Conservation (phyloP, 2,113 vertebrate genomes). For the Neomonachus schauinslandi region DNA sequence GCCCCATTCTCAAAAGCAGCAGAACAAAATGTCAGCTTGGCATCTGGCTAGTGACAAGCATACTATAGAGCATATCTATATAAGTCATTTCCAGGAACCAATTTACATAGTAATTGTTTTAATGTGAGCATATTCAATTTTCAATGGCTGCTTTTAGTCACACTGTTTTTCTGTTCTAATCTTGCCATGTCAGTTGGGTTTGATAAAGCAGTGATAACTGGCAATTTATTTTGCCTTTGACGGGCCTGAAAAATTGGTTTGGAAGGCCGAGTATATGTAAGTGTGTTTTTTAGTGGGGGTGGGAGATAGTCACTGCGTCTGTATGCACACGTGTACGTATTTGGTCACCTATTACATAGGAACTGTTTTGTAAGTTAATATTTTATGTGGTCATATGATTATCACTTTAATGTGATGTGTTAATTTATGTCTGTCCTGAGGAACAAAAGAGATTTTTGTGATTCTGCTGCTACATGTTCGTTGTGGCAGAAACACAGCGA, state of each 20-base stretch:
- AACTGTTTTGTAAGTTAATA: not conserved
- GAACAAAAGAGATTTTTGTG: not conserved
- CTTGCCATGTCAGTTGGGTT: slow-evolving; percentile 78
- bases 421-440: not conserved
- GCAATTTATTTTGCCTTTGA: slow-evolving; percentile 83
- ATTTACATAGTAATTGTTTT: slow-evolving; percentile 87
- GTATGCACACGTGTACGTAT: slow-evolving; percentile 56
- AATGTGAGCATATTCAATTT: slow-evolving; percentile 83
- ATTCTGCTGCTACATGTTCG: not conserved
- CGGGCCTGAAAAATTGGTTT: slow-evolving; percentile 81
- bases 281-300: not conserved
- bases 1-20: slow-evolving; percentile 20
- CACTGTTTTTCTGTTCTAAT: slow-evolving; percentile 80
- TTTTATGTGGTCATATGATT: not conserved
- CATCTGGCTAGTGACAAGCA: slow-evolving; percentile 74
- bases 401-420: not conserved
- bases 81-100: slow-evolving; percentile 76
- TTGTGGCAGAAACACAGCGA: not conserved
- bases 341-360: not conserved
- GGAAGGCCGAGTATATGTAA: not conserved
- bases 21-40: slow-evolving; percentile 77
- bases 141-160: slow-evolving; percentile 80
- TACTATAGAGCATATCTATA: slow-evolving; percentile 60
- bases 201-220: slow-evolving; percentile 83
- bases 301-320: slow-evolving; percentile 59